These are phyloP conservation scores for Mylabris sibirica DNA, from an alignment of 2,888 invertebrate species.

Conservation along the genomic window DNA sequence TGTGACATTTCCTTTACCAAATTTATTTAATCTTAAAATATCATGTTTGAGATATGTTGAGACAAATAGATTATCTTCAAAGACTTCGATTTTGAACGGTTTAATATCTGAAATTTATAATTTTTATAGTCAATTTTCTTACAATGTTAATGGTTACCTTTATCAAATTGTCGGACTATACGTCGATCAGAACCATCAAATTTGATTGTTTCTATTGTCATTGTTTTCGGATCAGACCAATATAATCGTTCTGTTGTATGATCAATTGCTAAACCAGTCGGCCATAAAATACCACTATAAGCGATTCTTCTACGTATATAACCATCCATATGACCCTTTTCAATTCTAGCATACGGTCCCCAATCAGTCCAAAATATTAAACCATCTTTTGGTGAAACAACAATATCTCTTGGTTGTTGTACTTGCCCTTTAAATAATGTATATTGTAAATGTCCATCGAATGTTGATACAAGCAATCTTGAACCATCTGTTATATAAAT, in stretches of 20 bases:
- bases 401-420: slow-evolving; percentile 74
- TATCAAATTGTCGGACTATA: slow-evolving; percentile 66
- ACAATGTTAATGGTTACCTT: slow-evolving; percentile 53
- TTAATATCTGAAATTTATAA: slow-evolving; percentile 62
- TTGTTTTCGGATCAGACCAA: slow-evolving; percentile 84
- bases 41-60: slow-evolving; percentile 70
- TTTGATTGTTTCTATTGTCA: slow-evolving; percentile 73
- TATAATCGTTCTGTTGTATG: slow-evolving; percentile 78
- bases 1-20: slow-evolving; percentile 67
- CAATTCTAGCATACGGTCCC: slow-evolving; percentile 71
- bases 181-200: slow-evolving; percentile 75
- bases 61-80: slow-evolving; percentile 75
- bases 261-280: slow-evolving; percentile 79
- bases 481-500: slow-evolving; percentile 74
- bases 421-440: slow-evolving; percentile 64
- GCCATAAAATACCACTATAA: slow-evolving; percentile 71
- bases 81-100: slow-evolving; percentile 76
- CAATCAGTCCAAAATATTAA: slow-evolving; percentile 80
- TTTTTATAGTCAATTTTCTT: neutral
- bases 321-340: slow-evolving; percentile 74
- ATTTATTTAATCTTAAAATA: slow-evolving; percentile 72
- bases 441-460: slow-evolving; percentile 67
- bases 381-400: slow-evolving; percentile 71
- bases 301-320: slow-evolving; percentile 62
- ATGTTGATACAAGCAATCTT: slow-evolving; percentile 62